A percentile compares a stretch with the other conserved stretches of the same genome.
Conservation (phyloP, 2,797 vertebrate genomes). For the Mus caroli region DNA sequence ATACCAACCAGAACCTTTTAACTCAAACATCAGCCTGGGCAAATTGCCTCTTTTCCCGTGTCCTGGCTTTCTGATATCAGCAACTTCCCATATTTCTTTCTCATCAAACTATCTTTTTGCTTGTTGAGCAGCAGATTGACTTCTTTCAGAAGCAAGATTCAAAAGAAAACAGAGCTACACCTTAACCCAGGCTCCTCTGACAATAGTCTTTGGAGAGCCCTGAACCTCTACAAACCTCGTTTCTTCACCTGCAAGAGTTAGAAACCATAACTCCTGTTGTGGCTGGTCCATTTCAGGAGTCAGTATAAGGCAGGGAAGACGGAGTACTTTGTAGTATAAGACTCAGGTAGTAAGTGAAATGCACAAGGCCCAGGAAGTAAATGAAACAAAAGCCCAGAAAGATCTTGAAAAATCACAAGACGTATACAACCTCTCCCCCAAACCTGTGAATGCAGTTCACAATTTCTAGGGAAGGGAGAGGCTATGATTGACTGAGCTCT, state of each 20-base stretch:
- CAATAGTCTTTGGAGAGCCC: slow-evolving; percentile 36
- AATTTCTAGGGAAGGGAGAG: background rate
- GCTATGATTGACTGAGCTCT: background rate
- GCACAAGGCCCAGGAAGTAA: background rate
- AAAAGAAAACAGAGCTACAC: slow-evolving; percentile 7
- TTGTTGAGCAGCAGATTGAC: slow-evolving; percentile 52
- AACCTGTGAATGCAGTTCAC: background rate
- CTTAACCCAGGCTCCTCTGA: background rate
- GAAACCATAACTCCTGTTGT: background rate
- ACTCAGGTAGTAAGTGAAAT: background rate
- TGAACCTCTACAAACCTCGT: background rate
- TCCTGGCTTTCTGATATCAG: slow-evolving; percentile 61
- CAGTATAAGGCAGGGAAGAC: background rate
- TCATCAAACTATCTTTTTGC: slow-evolving; percentile 74
- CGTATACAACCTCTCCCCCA: too few relatives aligned
- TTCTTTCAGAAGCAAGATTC: slow-evolving; percentile 29
- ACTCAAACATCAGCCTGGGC: slow-evolving; percentile 85
- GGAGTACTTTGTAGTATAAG: background rate
- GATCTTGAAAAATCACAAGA: background rate
- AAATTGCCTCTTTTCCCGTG: slow-evolving; percentile 73
- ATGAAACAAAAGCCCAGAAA: background rate
- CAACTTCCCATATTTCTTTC: slow-evolving; percentile 76
- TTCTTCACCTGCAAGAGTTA: background rate
- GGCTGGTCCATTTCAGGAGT: background rate
- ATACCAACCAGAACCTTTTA: slow-evolving; percentile 85